Evolutionary conservation across 2,113 vertebrate species (phyloP).

Genomic region (Emydura subglobosa): DNA sequence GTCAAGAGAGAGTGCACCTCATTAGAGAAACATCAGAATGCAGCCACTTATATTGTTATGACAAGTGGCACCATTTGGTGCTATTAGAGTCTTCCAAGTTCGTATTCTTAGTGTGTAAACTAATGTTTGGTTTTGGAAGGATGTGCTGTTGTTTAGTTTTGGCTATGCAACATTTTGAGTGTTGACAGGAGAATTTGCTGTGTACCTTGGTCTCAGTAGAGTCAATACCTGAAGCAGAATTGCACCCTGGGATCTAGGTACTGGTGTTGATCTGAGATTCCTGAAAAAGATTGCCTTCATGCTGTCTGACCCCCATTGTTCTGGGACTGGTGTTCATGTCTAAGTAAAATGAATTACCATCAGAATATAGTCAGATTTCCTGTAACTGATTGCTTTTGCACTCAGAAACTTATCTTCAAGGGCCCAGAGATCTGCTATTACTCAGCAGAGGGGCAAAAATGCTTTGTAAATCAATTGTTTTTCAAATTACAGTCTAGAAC

Average conservation of each 20-base stretch:
- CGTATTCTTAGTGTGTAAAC: background rate
- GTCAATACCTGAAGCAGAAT: background rate
- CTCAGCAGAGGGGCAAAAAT: constrained; percentile 6
- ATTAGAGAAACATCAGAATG: background rate
- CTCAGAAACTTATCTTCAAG: background rate
- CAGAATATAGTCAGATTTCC: background rate
- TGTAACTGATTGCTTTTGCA: background rate
- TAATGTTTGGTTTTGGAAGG: background rate
- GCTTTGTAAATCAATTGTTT: background rate
- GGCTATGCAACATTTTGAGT: background rate
- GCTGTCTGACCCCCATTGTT: background rate
- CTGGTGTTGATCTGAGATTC: background rate
- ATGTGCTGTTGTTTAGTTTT: accelerated
- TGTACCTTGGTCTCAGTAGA: background rate
- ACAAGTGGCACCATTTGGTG: constrained; percentile 58
- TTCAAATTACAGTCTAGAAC: background rate
- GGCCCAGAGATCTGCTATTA: constrained; percentile 15
- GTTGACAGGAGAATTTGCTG: background rate
- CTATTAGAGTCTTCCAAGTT: constrained; percentile 4
- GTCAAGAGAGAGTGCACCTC: background rate
- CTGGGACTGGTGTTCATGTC: background rate
- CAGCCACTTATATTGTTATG: background rate
- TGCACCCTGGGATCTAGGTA: constrained; percentile 15
- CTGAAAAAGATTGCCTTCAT: background rate
- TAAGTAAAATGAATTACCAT: constrained; percentile 2